These are phyloP conservation scores for Listronotus bonariensis DNA, from an alignment of 1,140 invertebrate species.

Conservation along the genomic window DNA sequence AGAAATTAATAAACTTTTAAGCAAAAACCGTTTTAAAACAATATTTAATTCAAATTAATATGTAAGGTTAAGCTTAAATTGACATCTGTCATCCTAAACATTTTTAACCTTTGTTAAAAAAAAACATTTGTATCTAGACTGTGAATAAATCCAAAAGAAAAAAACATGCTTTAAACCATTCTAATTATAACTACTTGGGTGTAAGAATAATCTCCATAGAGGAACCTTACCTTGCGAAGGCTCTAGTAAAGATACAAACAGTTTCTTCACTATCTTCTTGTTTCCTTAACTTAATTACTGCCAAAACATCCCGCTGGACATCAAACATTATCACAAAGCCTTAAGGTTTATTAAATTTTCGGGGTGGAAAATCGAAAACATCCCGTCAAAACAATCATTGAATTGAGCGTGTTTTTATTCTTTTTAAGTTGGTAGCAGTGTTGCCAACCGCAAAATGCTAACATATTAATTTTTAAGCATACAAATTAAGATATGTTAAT, in stretches of 20 bases:
- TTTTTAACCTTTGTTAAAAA: too few relatives aligned
- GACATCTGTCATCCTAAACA: too few relatives aligned
- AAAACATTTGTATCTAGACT: too few relatives aligned
- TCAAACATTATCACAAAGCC: conserved; percentile 49
- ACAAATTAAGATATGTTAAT: too few relatives aligned
- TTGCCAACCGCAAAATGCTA: too few relatives aligned
- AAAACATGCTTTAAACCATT: neutral
- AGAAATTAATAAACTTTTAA: too few relatives aligned
- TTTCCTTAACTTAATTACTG: conserved; percentile 46
- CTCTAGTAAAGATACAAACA: conserved; percentile 52
- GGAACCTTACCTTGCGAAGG: conserved; percentile 51
- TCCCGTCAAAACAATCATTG: conserved; percentile 14
- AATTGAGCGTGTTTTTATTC: too few relatives aligned
- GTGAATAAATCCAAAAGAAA: neutral
- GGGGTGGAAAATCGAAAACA: conserved; percentile 3
- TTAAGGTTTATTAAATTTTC: conserved; percentile 6
- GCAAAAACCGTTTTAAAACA: too few relatives aligned
- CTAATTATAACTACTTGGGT: conserved; percentile 1
- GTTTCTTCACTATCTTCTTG: conserved; percentile 40
- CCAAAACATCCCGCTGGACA: conserved; percentile 50
- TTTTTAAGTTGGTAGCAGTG: too few relatives aligned
- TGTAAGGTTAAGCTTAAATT: too few relatives aligned
- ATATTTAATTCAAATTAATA: too few relatives aligned
- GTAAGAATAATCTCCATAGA: conserved; percentile 30
- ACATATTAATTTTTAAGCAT: too few relatives aligned